Evolutionary conservation across 2,888 invertebrate genomes (phyloP), one percentile per base, ranked within the genome.

Genomic region (Ischnus inquisitorius): DNA sequence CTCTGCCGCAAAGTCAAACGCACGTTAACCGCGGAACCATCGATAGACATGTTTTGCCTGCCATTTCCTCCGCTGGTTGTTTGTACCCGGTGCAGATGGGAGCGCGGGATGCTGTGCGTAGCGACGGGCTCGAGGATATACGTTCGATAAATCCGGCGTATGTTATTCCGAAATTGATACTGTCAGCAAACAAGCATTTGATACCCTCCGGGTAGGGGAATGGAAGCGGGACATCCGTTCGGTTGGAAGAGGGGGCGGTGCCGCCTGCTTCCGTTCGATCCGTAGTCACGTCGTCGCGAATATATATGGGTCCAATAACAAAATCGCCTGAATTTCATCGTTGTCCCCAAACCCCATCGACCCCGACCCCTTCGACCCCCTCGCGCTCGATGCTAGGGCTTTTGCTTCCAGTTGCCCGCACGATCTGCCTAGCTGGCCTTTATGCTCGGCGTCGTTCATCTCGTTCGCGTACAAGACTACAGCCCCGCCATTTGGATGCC

Each of bases 121-220:
- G 34, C 34, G 34, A 78, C 71, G 72, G 74, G 80, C 78, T 28
- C 16, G 25, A 72, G 86, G 86, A 87, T 85, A 88, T 87, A 85
- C 89, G 89, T 90, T 89, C 89, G 86, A 90, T 90, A 88, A 89
- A 91, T 90, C 89, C 87, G 87, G 83, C 88, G 86, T 87, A 85
- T 87, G 88, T 89, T 87, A 87, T 89, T 88, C 88, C 86, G 88
- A 90, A 90, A 92, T 90, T 91, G 91, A 91, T 91, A 90, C 89
- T 90, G 91, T 91, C 90, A 87, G 89, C 91, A 90, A 91, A 91
- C 90, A 90, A 87, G 89, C 87, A 88, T 88, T 88, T 86, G 88
- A 88, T 88, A 86, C 79, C 82, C 74, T 54, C 85, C 83, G 74
- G 74, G 60, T 76, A 67, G 48, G 85, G 85, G 84, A 77, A 34